Evolutionary conservation across 2,113 vertebrate species (phyloP).

Genomic region (Epinephelus cyanopodus): DNA sequence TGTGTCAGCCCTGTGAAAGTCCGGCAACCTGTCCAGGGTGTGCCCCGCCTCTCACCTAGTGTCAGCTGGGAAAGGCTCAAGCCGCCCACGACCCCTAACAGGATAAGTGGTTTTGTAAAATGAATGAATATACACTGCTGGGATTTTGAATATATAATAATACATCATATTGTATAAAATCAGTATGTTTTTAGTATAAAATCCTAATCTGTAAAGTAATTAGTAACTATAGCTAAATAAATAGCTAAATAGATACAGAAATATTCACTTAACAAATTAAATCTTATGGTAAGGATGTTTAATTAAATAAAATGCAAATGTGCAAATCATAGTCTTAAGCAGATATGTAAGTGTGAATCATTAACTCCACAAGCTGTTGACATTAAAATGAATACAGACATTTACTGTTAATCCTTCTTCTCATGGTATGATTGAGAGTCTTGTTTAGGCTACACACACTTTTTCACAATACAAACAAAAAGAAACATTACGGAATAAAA

Average conservation of each 20-base stretch:
- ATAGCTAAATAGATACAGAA: background rate
- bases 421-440: background rate
- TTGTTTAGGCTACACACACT: background rate
- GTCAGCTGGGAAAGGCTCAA: no score
- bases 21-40: no score
- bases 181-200: background rate
- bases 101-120: no score
- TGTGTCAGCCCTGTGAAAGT: no score
- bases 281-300: background rate
- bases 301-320: background rate
- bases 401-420: background rate
- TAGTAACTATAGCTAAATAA: background rate
- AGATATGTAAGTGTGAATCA: background rate
- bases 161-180: background rate
- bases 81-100: no score
- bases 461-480: background rate
- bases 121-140: background rate
- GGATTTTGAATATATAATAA: background rate
- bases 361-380: background rate
- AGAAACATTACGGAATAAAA: background rate
- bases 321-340: background rate
- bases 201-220: background rate
- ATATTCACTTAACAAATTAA: background rate
- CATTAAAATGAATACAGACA: background rate
- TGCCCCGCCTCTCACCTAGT: no score